A percentile compares a stretch with the other conserved stretches of the same genome.
phyloP scores from a whole-genome alignment of 2,888 invertebrate genomes.

The Amaurobius ferox region DNA sequence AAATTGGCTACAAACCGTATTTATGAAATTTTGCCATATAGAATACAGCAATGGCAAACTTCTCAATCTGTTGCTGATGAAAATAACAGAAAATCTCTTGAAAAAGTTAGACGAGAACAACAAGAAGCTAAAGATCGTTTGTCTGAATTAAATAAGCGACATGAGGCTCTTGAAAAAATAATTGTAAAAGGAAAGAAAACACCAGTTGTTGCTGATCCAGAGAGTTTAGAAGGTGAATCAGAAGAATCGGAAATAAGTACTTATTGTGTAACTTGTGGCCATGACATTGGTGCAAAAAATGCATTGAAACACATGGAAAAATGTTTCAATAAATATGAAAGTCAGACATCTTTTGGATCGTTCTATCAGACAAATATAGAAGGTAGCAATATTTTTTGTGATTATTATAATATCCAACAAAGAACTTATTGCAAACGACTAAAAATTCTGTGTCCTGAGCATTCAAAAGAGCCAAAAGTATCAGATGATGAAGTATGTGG shows the following conservation, averaged over 20 bases:
- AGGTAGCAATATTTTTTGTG: conserved; percentile 98
- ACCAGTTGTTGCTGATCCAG: conserved; percentile 76
- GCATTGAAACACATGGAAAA: conserved; percentile 98
- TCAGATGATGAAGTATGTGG: conserved; percentile 87
- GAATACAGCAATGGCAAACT: conserved; percentile 95
- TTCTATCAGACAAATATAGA: conserved; percentile 95
- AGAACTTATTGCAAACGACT: conserved; percentile 94
- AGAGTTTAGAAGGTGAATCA: conserved; percentile 76
- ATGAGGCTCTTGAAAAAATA: conserved; percentile 86
- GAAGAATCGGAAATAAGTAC: conserved; percentile 84
- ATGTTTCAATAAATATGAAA: conserved; percentile 98
- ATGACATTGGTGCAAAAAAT: conserved; percentile 93
- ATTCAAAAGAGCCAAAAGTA: conserved; percentile 83
- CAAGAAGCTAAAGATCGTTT: conserved; percentile 72
- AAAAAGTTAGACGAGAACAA: conserved; percentile 80
- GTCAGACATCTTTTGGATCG: conserved; percentile 97
- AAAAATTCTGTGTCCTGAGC: conserved; percentile 97
- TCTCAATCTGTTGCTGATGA: conserved; percentile 92
- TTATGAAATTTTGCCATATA: conserved; percentile 86
- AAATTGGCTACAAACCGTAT: conserved; percentile 85
- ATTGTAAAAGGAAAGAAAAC: conserved; percentile 87
- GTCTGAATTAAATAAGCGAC: conserved; percentile 87
- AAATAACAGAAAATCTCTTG: conserved; percentile 82
- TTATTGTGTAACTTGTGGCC: conserved; percentile 98
- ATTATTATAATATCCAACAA: conserved; percentile 91